A percentile compares a stretch with the other conserved stretches of the same genome.
Evolutionary conservation across 2,113 vertebrate genomes (phyloP).

Genomic region (Dasyprocta punctata): DNA sequence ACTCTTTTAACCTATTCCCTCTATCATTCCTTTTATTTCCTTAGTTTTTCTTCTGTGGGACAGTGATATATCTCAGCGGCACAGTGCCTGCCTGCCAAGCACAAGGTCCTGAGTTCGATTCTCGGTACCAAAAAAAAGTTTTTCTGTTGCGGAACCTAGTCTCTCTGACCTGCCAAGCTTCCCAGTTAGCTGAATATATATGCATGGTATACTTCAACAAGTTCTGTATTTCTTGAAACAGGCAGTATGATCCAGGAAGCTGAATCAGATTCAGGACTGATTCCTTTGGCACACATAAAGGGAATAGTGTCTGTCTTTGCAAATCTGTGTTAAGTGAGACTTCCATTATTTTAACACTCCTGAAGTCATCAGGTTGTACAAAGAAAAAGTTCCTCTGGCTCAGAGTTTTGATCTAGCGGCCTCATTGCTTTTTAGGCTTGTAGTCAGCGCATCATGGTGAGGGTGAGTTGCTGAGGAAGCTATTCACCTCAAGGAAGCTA

Average conservation of each 20-base stretch:
- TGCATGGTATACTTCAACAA: background rate
- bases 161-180: background rate
- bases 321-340: background rate
- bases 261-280: background rate
- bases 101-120: too few relatives aligned
- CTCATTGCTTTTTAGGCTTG: background rate
- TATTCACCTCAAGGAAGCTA: background rate
- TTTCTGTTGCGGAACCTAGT: background rate
- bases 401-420: background rate
- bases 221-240: background rate
- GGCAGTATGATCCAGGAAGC: background rate
- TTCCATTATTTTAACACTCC: background rate
- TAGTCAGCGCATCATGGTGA: background rate
- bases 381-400: background rate
- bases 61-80: too few relatives aligned
- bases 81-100: too few relatives aligned
- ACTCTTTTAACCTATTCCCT: conserved; percentile 22
- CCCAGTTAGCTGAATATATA: background rate
- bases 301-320: background rate
- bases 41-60: background rate
- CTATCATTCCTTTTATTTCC: too few relatives aligned
- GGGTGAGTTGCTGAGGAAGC: background rate
- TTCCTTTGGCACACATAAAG: background rate
- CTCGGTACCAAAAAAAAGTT: too few relatives aligned
- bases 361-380: background rate